phyloP scores from a whole-genome alignment of 2,113 vertebrate genomes.

The Vanacampus margaritifer region DNA sequence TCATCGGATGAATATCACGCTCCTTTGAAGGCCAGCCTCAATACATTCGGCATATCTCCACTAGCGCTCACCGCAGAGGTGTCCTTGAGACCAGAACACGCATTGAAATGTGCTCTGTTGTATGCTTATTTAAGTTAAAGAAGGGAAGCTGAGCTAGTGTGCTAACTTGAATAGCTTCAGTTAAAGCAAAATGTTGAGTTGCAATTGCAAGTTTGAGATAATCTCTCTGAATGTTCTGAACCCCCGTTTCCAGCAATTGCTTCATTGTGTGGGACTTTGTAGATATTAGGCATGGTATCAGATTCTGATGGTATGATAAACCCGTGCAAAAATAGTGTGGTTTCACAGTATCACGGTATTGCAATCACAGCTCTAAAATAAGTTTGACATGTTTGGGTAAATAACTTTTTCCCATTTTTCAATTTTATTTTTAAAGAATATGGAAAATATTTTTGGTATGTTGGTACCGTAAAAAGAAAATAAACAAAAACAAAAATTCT shows the following conservation, averaged over 20 bases:
- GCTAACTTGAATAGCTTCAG: neutral
- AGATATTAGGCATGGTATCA: too few species aligned
- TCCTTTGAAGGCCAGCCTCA: constrained; percentile 68
- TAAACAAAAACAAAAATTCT: too few species aligned
- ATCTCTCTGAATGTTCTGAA: too few species aligned
- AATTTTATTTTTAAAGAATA: too few species aligned
- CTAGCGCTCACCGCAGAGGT: constrained; percentile 64
- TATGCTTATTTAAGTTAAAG: neutral
- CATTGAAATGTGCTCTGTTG: neutral
- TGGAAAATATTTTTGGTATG: too few species aligned
- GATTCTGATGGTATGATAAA: too few species aligned
- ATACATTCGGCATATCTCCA: constrained; percentile 59
- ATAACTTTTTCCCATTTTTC: too few species aligned
- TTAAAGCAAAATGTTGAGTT: neutral
- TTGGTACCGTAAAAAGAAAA: too few species aligned
- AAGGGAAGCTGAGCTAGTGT: neutral
- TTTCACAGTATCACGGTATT: too few species aligned
- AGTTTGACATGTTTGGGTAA: too few species aligned
- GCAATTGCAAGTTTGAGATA: neutral
- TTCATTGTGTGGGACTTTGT: neutral
- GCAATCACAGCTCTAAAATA: too few species aligned
- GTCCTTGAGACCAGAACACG: constrained; percentile 18
- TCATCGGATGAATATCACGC: constrained; percentile 50
- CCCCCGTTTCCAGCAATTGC: neutral
- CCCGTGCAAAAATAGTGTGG: too few species aligned